Percentiles rank a stretch among this genome's conserved stretches.
Evolutionary conservation across 1,140 invertebrate genomes (phyloP).

Genomic region (Leguminivora glycinivorella): DNA sequence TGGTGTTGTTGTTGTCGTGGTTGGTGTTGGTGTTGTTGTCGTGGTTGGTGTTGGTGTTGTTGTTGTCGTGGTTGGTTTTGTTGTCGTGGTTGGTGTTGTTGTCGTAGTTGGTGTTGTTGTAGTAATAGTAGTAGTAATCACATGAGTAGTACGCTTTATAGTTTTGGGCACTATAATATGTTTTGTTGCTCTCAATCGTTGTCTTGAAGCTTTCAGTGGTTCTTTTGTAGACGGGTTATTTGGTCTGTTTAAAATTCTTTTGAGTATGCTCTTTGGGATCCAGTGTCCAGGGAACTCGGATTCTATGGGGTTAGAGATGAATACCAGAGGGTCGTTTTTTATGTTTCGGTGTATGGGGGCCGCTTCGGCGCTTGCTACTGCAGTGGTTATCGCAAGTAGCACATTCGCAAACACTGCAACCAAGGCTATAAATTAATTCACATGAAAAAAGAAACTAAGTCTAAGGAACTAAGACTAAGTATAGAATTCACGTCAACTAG

Average conservation of each 20-base stretch:
- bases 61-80: conserved; percentile 33
- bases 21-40: conserved; percentile 30
- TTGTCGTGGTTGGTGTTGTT: conserved; percentile 31
- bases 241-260: conserved; percentile 42
- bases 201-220: conserved; percentile 25
- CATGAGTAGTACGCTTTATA: conserved; percentile 9
- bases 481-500: too few species aligned
- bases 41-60: conserved; percentile 32
- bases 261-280: conserved; percentile 53
- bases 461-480: too few species aligned
- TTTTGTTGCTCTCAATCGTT: conserved; percentile 5
- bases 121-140: conserved; percentile 33
- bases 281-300: conserved; percentile 55
- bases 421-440: not conserved
- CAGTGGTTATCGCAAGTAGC: not conserved
- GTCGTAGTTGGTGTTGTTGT: conserved; percentile 34
- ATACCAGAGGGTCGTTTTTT: conserved; percentile 42
- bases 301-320: conserved; percentile 54
- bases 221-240: conserved; percentile 26
- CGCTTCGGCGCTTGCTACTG: not conserved
- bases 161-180: not conserved
- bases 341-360: too few species aligned
- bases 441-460: too few species aligned
- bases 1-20: conserved; percentile 30
- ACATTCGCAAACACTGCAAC: conserved; percentile 12